phyloP scores from a whole-genome alignment of 2,113 vertebrate species.

The Acrocephalus arundinaceus region DNA sequence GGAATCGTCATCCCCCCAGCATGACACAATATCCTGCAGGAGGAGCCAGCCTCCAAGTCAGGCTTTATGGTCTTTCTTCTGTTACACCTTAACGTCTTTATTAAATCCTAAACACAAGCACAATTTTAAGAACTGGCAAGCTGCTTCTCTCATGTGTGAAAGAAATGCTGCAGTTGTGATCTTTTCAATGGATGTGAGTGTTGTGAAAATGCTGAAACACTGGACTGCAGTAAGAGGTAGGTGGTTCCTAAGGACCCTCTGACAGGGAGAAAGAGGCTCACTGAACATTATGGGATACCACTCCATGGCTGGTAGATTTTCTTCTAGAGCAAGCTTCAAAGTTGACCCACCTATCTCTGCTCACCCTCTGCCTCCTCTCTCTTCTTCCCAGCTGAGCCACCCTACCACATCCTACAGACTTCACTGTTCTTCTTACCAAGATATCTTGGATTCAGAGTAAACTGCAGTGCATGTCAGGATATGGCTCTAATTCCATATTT shows the following conservation, averaged over 20 bases:
- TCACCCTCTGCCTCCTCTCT: background rate
- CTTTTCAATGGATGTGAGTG: background rate
- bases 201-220: background rate
- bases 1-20: background rate
- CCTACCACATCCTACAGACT: background rate
- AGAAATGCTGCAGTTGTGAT: background rate
- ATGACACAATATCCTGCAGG: background rate
- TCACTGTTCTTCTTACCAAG: background rate
- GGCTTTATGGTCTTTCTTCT: background rate
- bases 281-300: background rate
- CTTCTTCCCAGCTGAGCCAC: background rate
- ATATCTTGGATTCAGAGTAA: background rate
- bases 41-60: background rate
- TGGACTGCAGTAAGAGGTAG: rapidly evolving
- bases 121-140: background rate
- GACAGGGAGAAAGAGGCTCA: background rate
- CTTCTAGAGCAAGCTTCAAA: background rate
- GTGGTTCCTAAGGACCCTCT: background rate
- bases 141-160: background rate
- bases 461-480: background rate
- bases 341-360: background rate
- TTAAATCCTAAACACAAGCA: background rate
- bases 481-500: background rate
- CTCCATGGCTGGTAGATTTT: background rate
- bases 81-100: background rate